Evolutionary conservation across 1,140 invertebrate species (phyloP).

Genomic region (Cotesia chilonis): DNA sequence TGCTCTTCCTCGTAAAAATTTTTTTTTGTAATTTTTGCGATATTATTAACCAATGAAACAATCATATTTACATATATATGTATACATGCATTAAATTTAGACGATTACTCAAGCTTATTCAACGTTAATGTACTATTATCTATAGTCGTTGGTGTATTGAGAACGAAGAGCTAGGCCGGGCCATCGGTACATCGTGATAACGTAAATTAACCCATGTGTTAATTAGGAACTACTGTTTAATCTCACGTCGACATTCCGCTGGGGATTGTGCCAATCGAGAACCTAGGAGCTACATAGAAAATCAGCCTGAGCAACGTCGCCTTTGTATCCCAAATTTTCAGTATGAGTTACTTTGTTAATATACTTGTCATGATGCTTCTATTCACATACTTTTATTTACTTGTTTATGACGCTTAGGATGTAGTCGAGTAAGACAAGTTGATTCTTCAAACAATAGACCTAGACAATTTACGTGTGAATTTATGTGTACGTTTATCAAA

Average conservation of each 20-base stretch:
- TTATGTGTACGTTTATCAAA: too few relatives aligned
- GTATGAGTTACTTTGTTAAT: too few relatives aligned
- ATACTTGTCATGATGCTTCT: too few relatives aligned
- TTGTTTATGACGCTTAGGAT: too few relatives aligned
- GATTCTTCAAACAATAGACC: too few relatives aligned
- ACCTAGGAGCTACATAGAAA: too few relatives aligned
- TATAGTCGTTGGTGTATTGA: slow-evolving; percentile 26
- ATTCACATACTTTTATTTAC: too few relatives aligned
- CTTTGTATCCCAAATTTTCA: too few relatives aligned
- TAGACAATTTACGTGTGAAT: too few relatives aligned
- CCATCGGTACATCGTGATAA: slow-evolving; percentile 27
- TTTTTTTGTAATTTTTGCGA: background rate
- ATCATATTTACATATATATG: background rate
- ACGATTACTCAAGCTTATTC: background rate
- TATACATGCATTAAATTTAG: background rate
- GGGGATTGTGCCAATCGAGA: slow-evolving; percentile 19
- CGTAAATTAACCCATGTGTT: slow-evolving; percentile 29
- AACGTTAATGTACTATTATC: slow-evolving; percentile 24
- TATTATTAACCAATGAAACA: too few relatives aligned
- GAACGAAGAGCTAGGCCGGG: slow-evolving; percentile 1
- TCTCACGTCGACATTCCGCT: slow-evolving; percentile 14
- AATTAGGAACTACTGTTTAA: slow-evolving; percentile 27
- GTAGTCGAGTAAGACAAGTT: too few relatives aligned
- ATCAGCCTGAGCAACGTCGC: too few relatives aligned
- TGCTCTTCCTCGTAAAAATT: background rate